Base-by-base conservation (phyloP, 2,113 vertebrate genomes). In the Callaeas wilsoni region DNA sequence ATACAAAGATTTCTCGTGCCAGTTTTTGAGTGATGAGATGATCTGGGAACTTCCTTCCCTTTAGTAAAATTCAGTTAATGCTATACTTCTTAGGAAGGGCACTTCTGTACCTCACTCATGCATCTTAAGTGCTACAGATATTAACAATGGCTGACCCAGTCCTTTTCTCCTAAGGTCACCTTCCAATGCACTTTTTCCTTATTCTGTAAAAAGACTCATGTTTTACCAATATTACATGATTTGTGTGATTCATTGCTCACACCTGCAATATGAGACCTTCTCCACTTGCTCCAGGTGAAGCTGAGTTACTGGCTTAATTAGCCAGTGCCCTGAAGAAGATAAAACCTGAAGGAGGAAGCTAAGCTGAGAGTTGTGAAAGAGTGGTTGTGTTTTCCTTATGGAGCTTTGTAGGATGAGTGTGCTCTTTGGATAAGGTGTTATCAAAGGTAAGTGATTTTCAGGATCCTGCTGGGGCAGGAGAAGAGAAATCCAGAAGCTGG, bases 361-460 rank as follows among this genome's bases (percentile, higher is more conserved):
- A 0, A 3, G 1, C 2, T 75, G 10, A 3, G 1, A 3, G 6
- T 0, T 37, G 15, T 60, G 7, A 1, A 10, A 12, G 26, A 1
- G 3, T 9, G 0, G 0, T 0, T 39, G 5, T 1, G 0, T 8
- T 53, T 56, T 25, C 0, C 0, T 0, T 18, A 0, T 6, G 2
- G 1, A 2, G 7, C 0, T 1, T 0, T 20, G 0, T 12, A 3
- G 4, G 9, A 18, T 12, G 13, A 50, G 12, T 6, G 1, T 37
- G 12, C 0, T 0, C 0, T 33, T 42, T 60, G 4, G 11, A 7
- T 0, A 4, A 30, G 2, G 4, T 12, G 6, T 26, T 4, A 1
- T 4, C 49, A 14, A 27, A 84, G n/a, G 12, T 27, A 25, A 50
- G 49, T 33, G 13, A 1, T 50, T 29, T 55, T 16, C 4, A 8